Percentiles rank a stretch among this genome's conserved stretches.
phyloP scores from a whole-genome alignment of 2,113 vertebrate genomes.

The Phrynocephalus versicolor region DNA sequence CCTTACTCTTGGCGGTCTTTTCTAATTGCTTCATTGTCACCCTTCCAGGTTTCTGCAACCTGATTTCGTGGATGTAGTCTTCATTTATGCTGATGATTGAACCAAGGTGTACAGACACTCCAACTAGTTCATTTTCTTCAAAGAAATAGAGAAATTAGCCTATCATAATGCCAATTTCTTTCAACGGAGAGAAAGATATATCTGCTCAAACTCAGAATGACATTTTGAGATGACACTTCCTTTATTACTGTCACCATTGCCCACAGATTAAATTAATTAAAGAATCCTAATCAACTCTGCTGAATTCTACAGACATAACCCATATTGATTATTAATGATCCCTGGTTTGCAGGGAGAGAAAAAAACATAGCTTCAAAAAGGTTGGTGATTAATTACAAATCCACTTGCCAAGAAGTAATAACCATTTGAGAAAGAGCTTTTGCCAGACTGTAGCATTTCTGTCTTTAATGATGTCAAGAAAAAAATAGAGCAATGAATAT shows the following conservation, averaged over 20 bases:
- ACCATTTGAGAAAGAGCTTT: not conserved
- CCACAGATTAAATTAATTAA: not conserved
- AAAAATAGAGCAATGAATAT: not conserved
- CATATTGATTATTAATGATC: slow-evolving; percentile 6
- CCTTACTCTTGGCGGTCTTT: no score
- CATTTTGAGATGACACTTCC: not conserved
- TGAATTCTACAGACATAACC: not conserved
- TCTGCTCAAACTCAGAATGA: not conserved
- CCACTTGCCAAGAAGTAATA: not conserved
- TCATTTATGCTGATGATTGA: no score
- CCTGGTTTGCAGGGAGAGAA: not conserved
- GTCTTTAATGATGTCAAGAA: not conserved
- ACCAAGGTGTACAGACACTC: no score
- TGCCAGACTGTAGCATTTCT: not conserved
- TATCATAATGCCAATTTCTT: not conserved
- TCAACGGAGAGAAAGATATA: not conserved
- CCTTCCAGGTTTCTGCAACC: no score
- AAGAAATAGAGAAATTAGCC: not conserved
- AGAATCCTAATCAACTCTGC: not conserved
- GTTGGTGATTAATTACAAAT: not conserved
- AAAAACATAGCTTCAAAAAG: not conserved
- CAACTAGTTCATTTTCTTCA: not conserved
- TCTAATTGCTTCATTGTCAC: no score
- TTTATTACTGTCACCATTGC: not conserved
- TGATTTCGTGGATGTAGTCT: no score